These are phyloP conservation scores for Percopsis omiscomaycus DNA, from an alignment of 2,797 vertebrate genomes.

Conservation along the genomic window DNA sequence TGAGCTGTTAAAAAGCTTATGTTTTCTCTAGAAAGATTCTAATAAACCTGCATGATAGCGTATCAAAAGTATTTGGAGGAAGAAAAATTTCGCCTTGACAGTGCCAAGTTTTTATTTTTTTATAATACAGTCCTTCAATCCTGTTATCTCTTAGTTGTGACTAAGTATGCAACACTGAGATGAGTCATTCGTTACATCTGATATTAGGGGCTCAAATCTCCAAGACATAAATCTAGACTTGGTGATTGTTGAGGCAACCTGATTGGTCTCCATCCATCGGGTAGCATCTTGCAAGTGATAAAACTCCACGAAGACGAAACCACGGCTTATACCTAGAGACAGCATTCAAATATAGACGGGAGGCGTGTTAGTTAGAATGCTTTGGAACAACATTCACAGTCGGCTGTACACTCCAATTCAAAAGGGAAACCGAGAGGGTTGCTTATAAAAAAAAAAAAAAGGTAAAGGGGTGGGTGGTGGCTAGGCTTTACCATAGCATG, in stretches of 20 bases:
- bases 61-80: conserved; percentile 4
- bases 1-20: conserved; percentile 9
- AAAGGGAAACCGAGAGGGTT: conserved; percentile 28
- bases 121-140: not conserved
- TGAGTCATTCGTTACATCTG: conserved; percentile 18
- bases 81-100: too few relatives aligned
- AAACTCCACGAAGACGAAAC: conserved; percentile 99
- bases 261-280: conserved; percentile 99
- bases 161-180: conserved; percentile 17
- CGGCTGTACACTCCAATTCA: conserved; percentile 75
- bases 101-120: too few relatives aligned
- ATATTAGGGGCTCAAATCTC: conserved; percentile 49
- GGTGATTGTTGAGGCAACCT: conserved; percentile 99
- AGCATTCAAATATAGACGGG: conserved; percentile 99
- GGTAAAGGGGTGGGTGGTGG: conserved; percentile 74
- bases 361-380: conserved; percentile 92
- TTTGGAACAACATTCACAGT: conserved; percentile 88
- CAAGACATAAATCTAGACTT: conserved; percentile 87
- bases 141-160: conserved; percentile 11
- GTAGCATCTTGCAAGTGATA: conserved; percentile 99
- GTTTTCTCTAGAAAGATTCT: not conserved
- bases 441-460: conserved; percentile 34
- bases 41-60: conserved; percentile 11
- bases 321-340: conserved; percentile 99
- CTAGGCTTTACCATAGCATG: conserved; percentile 88